Percentiles rank a stretch among this genome's conserved stretches.
These are phyloP conservation scores for Labroides dimidiatus DNA, from an alignment of 2,797 vertebrate species.

Conservation along the genomic window DNA sequence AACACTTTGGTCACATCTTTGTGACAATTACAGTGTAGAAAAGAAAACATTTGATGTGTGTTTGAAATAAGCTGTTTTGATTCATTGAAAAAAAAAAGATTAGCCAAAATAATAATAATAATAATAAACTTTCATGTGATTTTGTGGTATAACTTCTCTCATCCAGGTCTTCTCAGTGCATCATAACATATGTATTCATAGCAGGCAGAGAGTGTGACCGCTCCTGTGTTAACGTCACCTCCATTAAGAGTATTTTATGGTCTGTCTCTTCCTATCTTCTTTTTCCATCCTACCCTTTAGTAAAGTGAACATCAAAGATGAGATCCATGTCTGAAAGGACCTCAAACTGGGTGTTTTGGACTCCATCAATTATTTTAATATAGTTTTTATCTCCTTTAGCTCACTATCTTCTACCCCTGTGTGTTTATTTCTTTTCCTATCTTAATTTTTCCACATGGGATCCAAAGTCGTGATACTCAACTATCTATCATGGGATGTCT, in stretches of 20 bases:
- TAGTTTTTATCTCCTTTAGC: background rate
- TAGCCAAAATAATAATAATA: too few relatives aligned
- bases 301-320: conserved; percentile 18
- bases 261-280: conserved; percentile 15
- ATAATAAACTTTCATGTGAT: too few relatives aligned
- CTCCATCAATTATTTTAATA: conserved; percentile 11
- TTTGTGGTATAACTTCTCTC: conserved; percentile 47
- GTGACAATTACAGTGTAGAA: too few relatives aligned
- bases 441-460: conserved; percentile 61
- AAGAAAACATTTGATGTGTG: too few relatives aligned
- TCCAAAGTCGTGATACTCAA: conserved; percentile 41
- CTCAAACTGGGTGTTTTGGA: background rate
- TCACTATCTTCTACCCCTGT: conserved; percentile 12
- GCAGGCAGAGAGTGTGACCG: conserved; percentile 36
- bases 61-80: too few relatives aligned
- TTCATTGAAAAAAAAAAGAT: too few relatives aligned
- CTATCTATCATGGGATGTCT: conserved; percentile 48
- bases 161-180: conserved; percentile 42
- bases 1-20: too few relatives aligned
- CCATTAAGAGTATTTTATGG: conserved; percentile 52
- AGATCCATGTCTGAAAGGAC: conserved; percentile 20
- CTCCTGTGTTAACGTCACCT: conserved; percentile 28
- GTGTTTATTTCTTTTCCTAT: conserved; percentile 40
- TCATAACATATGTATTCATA: conserved; percentile 52
- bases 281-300: conserved; percentile 16